Percentiles rank a stretch among this genome's conserved stretches.
Evolutionary conservation across 2,888 invertebrate genomes (phyloP).

Genomic region (Ischnura elegans): DNA sequence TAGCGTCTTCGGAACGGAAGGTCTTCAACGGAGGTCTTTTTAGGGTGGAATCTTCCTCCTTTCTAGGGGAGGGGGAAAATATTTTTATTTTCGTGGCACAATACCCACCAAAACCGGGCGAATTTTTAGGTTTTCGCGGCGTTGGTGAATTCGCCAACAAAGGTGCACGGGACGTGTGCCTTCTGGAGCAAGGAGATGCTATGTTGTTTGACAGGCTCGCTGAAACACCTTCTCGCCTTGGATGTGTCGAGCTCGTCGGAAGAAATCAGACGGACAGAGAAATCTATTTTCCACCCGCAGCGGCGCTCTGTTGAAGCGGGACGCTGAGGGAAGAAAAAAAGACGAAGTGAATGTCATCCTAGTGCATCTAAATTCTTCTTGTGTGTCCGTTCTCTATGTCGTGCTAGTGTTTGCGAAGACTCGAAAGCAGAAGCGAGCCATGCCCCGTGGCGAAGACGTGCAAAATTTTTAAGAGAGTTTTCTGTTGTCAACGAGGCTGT

Average conservation of each 20-base stretch:
- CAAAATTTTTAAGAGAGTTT: constrained; percentile 1
- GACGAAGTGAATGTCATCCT: background rate
- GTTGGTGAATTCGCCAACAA: background rate
- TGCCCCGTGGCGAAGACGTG: background rate
- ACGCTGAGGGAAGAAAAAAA: background rate
- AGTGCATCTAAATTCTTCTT: background rate
- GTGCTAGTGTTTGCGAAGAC: background rate
- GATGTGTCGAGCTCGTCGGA: background rate
- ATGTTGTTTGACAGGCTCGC: background rate
- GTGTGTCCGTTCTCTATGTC: background rate
- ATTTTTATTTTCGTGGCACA: background rate
- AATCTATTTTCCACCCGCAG: constrained; percentile 14
- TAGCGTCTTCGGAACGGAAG: background rate
- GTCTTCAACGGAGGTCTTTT: background rate
- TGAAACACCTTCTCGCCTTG: background rate
- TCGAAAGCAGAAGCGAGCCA: background rate
- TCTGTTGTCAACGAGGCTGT: background rate
- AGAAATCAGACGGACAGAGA: constrained; percentile 14
- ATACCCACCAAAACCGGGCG: background rate
- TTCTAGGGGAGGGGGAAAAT: background rate
- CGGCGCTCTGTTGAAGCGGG: background rate
- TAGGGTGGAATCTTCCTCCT: background rate
- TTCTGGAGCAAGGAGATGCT: background rate
- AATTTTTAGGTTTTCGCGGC: background rate
- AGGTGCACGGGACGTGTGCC: background rate